phyloP scores from a whole-genome alignment of 2,888 invertebrate genomes.

The Ennomos quercinarius region DNA sequence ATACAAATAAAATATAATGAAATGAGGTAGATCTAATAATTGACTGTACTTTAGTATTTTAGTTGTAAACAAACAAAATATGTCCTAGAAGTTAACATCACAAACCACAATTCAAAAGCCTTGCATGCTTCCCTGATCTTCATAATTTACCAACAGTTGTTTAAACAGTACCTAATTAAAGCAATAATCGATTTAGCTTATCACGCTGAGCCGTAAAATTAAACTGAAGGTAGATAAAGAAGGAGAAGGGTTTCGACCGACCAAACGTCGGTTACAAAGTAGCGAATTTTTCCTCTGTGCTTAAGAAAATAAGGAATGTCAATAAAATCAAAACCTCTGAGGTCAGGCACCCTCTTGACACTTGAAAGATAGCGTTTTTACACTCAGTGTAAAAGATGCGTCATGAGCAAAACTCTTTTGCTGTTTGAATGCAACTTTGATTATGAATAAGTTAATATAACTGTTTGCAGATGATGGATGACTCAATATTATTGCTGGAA shows the following conservation, averaged over 20 bases:
- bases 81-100: too few relatives aligned
- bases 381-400: constrained; percentile 6
- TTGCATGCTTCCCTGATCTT: neutral
- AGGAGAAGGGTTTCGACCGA: constrained; percentile 36
- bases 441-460: constrained; percentile 24
- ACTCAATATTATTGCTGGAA: neutral
- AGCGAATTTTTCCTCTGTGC: constrained; percentile 14
- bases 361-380: constrained; percentile 39
- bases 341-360: constrained; percentile 43
- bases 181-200: constrained; percentile 16
- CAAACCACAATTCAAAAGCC: too few relatives aligned
- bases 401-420: constrained; percentile 8
- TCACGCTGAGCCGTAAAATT: constrained; percentile 20
- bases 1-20: too few relatives aligned
- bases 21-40: too few relatives aligned
- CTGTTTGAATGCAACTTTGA: constrained; percentile 23
- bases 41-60: too few relatives aligned
- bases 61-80: too few relatives aligned
- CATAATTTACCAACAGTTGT: constrained; percentile 3
- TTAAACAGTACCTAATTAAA: constrained; percentile 18
- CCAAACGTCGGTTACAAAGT: constrained; percentile 33
- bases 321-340: constrained; percentile 47
- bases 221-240: constrained; percentile 4
- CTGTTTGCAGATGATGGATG: constrained; percentile 18
- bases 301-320: constrained; percentile 41